Conservation (phyloP, 2,797 vertebrate species). For the Sebastes oblongus region DNA sequence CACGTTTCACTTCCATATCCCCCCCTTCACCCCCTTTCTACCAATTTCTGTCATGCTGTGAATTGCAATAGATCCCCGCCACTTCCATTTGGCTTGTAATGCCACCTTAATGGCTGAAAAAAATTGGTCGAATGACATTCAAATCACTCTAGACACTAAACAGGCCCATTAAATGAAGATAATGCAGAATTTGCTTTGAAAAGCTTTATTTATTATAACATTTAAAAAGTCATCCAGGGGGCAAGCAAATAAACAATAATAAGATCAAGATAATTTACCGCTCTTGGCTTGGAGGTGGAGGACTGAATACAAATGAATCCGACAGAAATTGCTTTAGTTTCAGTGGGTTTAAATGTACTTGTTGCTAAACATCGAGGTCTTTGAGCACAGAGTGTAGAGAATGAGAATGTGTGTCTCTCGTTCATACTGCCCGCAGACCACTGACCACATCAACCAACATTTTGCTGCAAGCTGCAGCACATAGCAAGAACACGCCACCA, state of each 20-base stretch:
- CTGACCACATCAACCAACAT: constrained; percentile 24
- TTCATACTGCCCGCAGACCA: constrained; percentile 22
- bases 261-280: constrained; percentile 21
- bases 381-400: background rate
- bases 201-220: constrained; percentile 61
- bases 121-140: background rate
- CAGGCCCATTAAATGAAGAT: background rate
- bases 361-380: background rate
- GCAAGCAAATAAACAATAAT: constrained; percentile 40
- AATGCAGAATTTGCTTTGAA: constrained; percentile 15
- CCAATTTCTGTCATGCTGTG: constrained; percentile 29
- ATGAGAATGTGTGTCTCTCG: background rate
- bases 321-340: background rate
- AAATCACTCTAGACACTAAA: constrained; percentile 7
- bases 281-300: constrained; percentile 4
- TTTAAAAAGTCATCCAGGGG: constrained; percentile 46
- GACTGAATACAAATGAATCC: constrained; percentile 15
- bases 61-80: constrained; percentile 20
- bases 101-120: constrained; percentile 10
- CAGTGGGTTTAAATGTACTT: background rate
- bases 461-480: constrained; percentile 33
- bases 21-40: background rate
- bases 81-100: constrained; percentile 32
- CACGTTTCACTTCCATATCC: constrained; percentile 13
- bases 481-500: constrained; percentile 15